Evolutionary conservation across 2,797 vertebrate genomes (phyloP), one percentile per base, ranked within the genome.

Genomic region (Pachyuromys duprasi): DNA sequence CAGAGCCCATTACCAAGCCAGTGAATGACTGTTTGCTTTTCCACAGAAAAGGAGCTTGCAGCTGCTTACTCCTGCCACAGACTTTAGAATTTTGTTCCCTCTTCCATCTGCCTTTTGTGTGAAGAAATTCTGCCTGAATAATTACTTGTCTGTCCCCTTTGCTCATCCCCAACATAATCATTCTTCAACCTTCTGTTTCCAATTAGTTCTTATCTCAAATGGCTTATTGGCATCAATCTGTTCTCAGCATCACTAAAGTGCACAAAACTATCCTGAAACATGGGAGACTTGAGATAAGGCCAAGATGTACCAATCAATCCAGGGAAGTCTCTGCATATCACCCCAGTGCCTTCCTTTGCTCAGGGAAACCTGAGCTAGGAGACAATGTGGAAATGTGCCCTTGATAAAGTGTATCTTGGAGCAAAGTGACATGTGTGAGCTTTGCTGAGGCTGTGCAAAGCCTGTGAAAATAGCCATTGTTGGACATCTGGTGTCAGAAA

Each of bases 181-280:
- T 97, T 97, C 96, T 97, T 98, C 98, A 98, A 88, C 96, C 98
- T 98, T 98, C 98, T 98, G 98, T 98, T 98, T 98, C 98, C 97
- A 98, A 98, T 98, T 98, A 98, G 97, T 98, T 98, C 95, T 97
- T 98, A 97, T 98, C 97, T 98, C 98, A 97, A 97, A 98, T 96
- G 81, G 78, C 96, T 98, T 98, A 97, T 98, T 98, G 98, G 98
- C 98, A 98, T 98, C 96, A 98, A 92, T 98, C 95, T 98, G 96
- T 97, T 98, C 97, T 96, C 96, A 91, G 94, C 89, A 96, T 98
- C 98, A 97, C 98, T 98, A 97, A 98, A 98, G 98, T 97, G 98
- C 97, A 98, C 97, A 96, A 97, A 98, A 98, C 97, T 98, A 91
- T 94, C 96, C 95, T 90, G 96, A 97, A 97, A 97, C 96, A 90